A percentile compares a stretch with the other conserved stretches of the same genome.
Evolutionary conservation across 1,140 invertebrate species (phyloP).

Genomic region (Conus ventricosus): DNA sequence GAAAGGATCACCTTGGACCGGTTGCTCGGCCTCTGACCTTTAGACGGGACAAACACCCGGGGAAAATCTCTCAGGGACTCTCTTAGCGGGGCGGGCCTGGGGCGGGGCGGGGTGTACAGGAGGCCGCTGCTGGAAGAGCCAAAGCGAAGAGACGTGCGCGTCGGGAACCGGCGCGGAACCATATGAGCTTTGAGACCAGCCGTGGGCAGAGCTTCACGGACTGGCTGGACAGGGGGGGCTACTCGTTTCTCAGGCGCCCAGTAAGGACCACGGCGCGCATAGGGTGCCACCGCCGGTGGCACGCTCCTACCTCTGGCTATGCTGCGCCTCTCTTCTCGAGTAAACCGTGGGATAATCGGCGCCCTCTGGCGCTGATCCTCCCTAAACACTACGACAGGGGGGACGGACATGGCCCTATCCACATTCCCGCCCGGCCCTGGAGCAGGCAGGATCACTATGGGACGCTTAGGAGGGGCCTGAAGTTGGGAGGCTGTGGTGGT

Average conservation of each 20-base stretch:
- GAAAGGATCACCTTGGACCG: conserved; percentile 44
- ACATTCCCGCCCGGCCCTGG: no score
- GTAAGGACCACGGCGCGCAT: not conserved
- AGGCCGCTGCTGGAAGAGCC: not conserved
- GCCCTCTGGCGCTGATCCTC: not conserved
- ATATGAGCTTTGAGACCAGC: conserved; percentile 17
- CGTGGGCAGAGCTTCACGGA: conserved; percentile 11
- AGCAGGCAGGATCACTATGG: conserved; percentile 13
- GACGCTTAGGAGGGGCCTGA: not conserved
- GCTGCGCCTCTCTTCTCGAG: not conserved
- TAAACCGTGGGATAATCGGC: not conserved
- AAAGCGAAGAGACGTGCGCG: not conserved
- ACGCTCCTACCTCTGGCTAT: not conserved
- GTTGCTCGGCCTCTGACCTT: conserved; percentile 42
- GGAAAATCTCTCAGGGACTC: conserved; percentile 37
- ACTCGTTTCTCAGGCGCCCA: not conserved
- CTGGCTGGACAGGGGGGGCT: not conserved
- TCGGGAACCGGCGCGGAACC: conserved; percentile 27
- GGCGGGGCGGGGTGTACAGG: not conserved
- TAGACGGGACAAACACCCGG: conserved; percentile 40
- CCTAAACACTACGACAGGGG: not conserved
- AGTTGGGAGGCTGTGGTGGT: not conserved
- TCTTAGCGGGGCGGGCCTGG: conserved; percentile 25
- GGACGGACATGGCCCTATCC: conserved; percentile 22
- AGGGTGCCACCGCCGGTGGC: not conserved